These are phyloP conservation scores for Amorpha juglandis DNA, from an alignment of 2,888 invertebrate species.

Conservation along the genomic window DNA sequence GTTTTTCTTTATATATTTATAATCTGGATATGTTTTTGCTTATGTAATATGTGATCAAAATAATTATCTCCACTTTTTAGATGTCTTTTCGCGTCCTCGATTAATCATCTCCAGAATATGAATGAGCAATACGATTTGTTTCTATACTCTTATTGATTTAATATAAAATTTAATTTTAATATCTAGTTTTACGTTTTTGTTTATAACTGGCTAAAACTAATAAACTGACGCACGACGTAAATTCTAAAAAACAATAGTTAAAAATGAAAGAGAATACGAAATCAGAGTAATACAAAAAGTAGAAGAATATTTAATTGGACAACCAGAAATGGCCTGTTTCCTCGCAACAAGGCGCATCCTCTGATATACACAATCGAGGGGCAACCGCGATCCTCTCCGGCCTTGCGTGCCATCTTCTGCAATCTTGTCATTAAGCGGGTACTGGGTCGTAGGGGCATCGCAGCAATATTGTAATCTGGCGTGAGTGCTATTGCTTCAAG, in stretches of 20 bases:
- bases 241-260: not conserved
- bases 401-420: slow-evolving; percentile 6
- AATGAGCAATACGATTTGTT: no score
- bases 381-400: not conserved
- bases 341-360: slow-evolving; percentile 13
- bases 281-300: not conserved
- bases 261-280: not conserved
- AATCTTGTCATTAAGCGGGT: not conserved
- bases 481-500: not conserved
- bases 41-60: no score
- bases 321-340: not conserved
- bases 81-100: no score
- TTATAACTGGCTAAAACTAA: no score
- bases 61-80: no score
- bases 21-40: no score
- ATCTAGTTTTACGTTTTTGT: no score
- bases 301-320: slow-evolving; percentile 3
- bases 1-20: not conserved
- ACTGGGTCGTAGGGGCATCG: not conserved
- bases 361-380: slow-evolving; percentile 1
- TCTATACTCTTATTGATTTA: no score
- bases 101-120: no score
- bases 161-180: no score
- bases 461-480: not conserved
- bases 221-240: not conserved